Percentiles rank a stretch among this genome's conserved stretches.
Evolutionary conservation across 2,797 vertebrate genomes (phyloP).

Genomic region (Erithacus rubecula): DNA sequence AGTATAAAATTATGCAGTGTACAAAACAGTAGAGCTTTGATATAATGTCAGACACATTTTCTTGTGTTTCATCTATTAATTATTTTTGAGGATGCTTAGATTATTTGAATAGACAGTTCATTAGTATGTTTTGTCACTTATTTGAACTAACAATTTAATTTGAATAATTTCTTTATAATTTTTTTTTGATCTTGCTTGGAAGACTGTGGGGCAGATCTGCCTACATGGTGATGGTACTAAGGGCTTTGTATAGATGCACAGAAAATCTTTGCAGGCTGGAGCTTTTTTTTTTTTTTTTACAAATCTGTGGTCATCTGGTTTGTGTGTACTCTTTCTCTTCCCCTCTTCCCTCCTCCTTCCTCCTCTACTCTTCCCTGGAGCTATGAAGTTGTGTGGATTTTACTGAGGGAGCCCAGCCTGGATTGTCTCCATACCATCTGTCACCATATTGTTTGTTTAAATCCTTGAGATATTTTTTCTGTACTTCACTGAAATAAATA

Average conservation of each 20-base stretch:
- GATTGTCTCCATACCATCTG: slow-evolving; percentile 54
- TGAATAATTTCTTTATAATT: neutral
- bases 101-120: slow-evolving; percentile 50
- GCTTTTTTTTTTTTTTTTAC: neutral
- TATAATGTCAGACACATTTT: neutral
- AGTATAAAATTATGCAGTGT: neutral
- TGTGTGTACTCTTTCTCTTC: neutral
- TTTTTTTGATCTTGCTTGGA: neutral
- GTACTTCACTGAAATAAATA: slow-evolving; percentile 3
- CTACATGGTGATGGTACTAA: neutral
- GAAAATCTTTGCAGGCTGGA: neutral
- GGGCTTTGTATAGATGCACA: neutral
- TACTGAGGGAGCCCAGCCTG: slow-evolving; percentile 27
- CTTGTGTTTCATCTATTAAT: slow-evolving; percentile 27
- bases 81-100: slow-evolving; percentile 1
- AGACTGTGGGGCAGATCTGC: neutral
- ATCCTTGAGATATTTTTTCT: slow-evolving; percentile 45
- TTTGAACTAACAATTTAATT: neutral
- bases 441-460: slow-evolving; percentile 56
- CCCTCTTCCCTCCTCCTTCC: neutral
- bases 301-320: neutral
- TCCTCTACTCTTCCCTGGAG: neutral
- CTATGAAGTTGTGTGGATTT: slow-evolving; percentile 40
- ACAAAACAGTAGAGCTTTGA: neutral
- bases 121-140: slow-evolving; percentile 27